Conservation (phyloP, 1,140 invertebrate species). For the Drosophila pseudoobscura region DNA sequence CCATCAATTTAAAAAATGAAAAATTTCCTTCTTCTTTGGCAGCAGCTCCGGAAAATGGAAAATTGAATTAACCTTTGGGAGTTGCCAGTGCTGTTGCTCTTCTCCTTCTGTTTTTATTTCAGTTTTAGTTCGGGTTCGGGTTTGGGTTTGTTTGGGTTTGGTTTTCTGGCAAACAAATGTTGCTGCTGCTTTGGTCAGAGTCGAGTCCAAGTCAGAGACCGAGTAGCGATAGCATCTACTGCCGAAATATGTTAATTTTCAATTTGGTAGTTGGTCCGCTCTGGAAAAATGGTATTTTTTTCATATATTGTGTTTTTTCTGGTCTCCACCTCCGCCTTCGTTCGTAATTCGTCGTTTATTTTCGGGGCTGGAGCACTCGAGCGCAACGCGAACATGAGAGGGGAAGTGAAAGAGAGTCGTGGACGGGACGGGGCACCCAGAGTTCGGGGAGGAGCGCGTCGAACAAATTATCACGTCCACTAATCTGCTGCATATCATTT, state of each 20-base stretch:
- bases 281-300: conserved; percentile 53
- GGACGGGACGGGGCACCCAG: too few species aligned
- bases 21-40: conserved; percentile 71
- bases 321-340: conserved; percentile 4
- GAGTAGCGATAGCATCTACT: conserved; percentile 70
- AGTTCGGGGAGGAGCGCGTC: conserved; percentile 41
- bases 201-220: conserved; percentile 24
- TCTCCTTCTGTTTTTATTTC: conserved; percentile 14
- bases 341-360: conserved; percentile 59
- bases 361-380: conserved; percentile 59
- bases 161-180: conserved; percentile 62
- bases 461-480: conserved; percentile 74
- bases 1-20: conserved; percentile 80
- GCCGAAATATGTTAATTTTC: conserved; percentile 82
- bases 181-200: conserved; percentile 1
- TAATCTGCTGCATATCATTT: conserved; percentile 81
- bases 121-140: background rate
- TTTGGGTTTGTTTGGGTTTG: conserved; percentile 6
- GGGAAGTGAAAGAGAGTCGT: too few species aligned
- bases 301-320: conserved; percentile 20
- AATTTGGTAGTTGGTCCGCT: conserved; percentile 70
- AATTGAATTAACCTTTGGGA: conserved; percentile 81
- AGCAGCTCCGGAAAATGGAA: conserved; percentile 67
- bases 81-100: conserved; percentile 22
- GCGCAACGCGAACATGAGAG: conserved; percentile 45